Base-by-base conservation (phyloP, 2,113 vertebrate genomes). In the Lepus europaeus region DNA sequence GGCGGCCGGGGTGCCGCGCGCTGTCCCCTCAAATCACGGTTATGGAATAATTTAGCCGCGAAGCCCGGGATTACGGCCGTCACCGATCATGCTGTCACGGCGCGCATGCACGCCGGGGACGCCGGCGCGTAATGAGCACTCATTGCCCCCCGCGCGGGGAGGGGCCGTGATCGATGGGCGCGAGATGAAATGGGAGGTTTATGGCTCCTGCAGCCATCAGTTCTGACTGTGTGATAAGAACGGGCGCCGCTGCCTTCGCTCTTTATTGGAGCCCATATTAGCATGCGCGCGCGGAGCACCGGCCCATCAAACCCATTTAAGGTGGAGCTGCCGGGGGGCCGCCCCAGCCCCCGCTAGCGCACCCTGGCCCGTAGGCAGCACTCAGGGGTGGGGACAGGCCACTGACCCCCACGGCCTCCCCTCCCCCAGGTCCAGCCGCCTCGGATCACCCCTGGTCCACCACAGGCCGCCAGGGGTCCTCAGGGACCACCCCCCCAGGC, bases 111-210 rank as follows among this genome's bases (percentile, higher is more conserved):
- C 98, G 99, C 99, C 99, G 99, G 99, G 98, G 98, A 98, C 98
- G 98, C 98, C 99, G 99, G 98, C 99, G 97, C 98, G 98, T 99
- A 99, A 99, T 99, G 99, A 99, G 99, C 98, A 98, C 98, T 99
- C 99, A 99, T 99, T 99, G 99, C 99, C 98, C 98, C 98, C 97
- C 96, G 98, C 99, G 98, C 98, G 98, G 98, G 98, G 99, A 98
- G 98, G 98, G 98, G 99, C 98, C 98, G 98, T 99, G 99, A 99
- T 98, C 99, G 99, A 99, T 99, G 98, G 99, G 98, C 98, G 95
- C 97, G 97, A 99, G 99, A 99, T 99, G 99, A 99, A 99, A 99
- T 99, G 99, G 98, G 99, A 99, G 99, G 99, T 99, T 99, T 99
- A 99, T 99, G 99, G 98, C 98, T 99, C 98, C 99, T 99, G 98